phyloP scores from a whole-genome alignment of 2,888 invertebrate genomes.

The Agapetus fuscipes region DNA sequence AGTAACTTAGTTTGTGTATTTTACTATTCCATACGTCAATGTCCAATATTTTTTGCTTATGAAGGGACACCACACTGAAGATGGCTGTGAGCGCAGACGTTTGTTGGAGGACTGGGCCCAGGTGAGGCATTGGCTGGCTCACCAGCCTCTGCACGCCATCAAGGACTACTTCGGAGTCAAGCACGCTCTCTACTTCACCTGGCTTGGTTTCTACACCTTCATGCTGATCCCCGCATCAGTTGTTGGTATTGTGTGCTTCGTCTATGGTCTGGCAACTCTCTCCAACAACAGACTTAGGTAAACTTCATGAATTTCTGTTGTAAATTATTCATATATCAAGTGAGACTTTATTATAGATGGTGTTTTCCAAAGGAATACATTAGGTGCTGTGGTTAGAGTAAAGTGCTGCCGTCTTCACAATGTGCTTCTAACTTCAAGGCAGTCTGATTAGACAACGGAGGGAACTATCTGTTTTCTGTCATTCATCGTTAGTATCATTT shows the following conservation, averaged over 20 bases:
- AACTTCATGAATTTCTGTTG: background rate
- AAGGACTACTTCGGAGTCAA: slow-evolving; percentile 71
- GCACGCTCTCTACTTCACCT: slow-evolving; percentile 73
- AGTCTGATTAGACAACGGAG: too few species aligned
- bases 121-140: slow-evolving; percentile 57
- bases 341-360: too few species aligned
- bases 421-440: too few species aligned
- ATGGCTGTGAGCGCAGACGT: slow-evolving; percentile 40
- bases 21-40: too few species aligned
- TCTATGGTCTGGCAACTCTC: slow-evolving; percentile 47
- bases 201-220: slow-evolving; percentile 78
- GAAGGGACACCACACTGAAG: slow-evolving; percentile 45
- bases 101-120: slow-evolving; percentile 64
- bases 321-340: too few species aligned
- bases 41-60: too few species aligned
- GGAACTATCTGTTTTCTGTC: too few species aligned
- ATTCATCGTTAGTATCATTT: too few species aligned
- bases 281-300: slow-evolving; percentile 35
- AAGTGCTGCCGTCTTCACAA: too few species aligned
- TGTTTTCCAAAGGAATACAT: too few species aligned
- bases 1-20: too few species aligned
- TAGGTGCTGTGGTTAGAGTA: too few species aligned
- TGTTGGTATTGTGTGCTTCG: slow-evolving; percentile 55
- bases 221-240: slow-evolving; percentile 69
- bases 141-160: slow-evolving; percentile 66